Evolutionary conservation across 2,797 vertebrate species (phyloP).

Genomic region (Cryptoprocta ferox): DNA sequence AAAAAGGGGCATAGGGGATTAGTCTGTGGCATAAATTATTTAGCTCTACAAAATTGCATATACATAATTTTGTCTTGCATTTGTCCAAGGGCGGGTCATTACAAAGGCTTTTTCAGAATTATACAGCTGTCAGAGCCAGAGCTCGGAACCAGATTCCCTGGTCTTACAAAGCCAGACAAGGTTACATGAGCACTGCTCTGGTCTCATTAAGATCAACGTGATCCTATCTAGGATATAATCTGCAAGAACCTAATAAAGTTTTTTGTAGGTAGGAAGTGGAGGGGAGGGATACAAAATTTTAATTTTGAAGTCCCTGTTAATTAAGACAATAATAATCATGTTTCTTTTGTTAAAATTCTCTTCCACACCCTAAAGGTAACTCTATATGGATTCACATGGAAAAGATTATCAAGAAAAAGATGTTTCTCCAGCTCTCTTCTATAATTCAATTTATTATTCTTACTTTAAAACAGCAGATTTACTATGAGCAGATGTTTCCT

Average conservation of each 20-base stretch:
- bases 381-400: neutral
- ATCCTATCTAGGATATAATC: neutral
- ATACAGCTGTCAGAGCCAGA: neutral
- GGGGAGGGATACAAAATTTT: neutral
- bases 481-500: neutral
- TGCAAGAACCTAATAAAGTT: neutral
- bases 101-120: neutral
- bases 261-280: neutral
- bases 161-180: neutral
- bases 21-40: neutral
- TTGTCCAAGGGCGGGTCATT: neutral
- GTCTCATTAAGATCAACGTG: neutral
- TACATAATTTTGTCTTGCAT: neutral
- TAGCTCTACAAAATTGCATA: neutral
- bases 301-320: neutral
- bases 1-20: neutral
- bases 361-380: neutral
- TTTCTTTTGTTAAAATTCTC: neutral
- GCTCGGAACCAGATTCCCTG: neutral
- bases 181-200: neutral
- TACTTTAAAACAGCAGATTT: constrained; percentile 33
- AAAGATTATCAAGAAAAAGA: neutral
- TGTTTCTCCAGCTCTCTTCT: neutral
- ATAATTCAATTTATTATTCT: neutral
- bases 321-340: neutral